phyloP scores from a whole-genome alignment of 2,888 invertebrate genomes.

The Sesamia inferens region DNA sequence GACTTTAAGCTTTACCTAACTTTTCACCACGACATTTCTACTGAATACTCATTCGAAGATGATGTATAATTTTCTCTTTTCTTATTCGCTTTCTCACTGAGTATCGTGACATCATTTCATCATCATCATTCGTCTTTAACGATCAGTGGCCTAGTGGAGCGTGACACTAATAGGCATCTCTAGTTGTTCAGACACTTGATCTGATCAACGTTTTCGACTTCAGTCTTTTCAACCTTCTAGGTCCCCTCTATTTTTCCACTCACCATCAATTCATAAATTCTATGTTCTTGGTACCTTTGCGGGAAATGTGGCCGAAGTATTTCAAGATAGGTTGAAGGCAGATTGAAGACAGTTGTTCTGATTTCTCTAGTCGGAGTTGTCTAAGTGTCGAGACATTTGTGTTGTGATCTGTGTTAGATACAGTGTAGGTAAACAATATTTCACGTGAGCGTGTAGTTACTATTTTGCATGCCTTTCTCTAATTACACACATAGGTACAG shows the following conservation, averaged over 20 bases:
- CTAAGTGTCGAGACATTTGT: background rate
- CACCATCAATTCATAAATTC: background rate
- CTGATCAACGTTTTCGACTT: background rate
- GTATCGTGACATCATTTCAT: background rate
- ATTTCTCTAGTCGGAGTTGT: background rate
- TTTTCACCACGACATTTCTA: too few species aligned
- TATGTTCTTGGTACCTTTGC: background rate
- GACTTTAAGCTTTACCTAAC: background rate
- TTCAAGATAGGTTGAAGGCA: background rate
- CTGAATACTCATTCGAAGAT: background rate
- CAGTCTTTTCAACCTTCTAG: background rate
- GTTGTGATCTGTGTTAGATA: background rate
- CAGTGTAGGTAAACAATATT: conserved; percentile 17
- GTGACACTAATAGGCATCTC: background rate
- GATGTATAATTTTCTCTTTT: background rate
- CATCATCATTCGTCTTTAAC: background rate
- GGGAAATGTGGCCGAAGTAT: background rate
- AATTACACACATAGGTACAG: conserved; percentile 40
- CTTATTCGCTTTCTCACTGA: background rate
- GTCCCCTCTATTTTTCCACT: background rate
- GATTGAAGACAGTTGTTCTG: background rate
- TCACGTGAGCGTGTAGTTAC: conserved; percentile 7
- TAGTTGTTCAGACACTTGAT: background rate
- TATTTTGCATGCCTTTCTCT: conserved; percentile 47
- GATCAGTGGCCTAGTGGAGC: background rate